These are phyloP conservation scores for Epinephelus awoara DNA, from an alignment of 2,797 vertebrate genomes.

Conservation along the genomic window DNA sequence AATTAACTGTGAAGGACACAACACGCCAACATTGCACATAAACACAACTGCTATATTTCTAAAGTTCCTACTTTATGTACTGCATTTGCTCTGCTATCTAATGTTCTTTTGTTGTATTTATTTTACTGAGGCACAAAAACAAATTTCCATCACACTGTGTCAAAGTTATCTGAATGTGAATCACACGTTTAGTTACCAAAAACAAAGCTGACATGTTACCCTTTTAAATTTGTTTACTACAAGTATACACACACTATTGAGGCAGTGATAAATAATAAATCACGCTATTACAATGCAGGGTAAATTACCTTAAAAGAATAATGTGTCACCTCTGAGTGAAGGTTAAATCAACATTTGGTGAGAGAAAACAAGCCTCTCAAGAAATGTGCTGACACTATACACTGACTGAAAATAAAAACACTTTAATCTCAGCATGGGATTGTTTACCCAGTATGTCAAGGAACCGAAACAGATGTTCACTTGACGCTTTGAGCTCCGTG, in stretches of 20 bases:
- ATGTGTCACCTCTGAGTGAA: slow-evolving; percentile 36
- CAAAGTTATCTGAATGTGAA: slow-evolving; percentile 21
- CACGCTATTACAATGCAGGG: not conserved
- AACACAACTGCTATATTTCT: slow-evolving; percentile 6
- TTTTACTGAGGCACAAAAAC: slow-evolving; percentile 16
- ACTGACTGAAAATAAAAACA: slow-evolving; percentile 24
- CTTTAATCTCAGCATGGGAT: slow-evolving; percentile 17
- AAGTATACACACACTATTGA: not conserved
- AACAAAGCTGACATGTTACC: slow-evolving; percentile 37
- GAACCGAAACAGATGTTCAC: slow-evolving; percentile 39
- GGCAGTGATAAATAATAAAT: slow-evolving; percentile 18
- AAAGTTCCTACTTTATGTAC: not conserved
- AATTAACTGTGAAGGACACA: slow-evolving; percentile 32
- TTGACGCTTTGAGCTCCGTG: slow-evolving; percentile 7
- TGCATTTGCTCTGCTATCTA: not conserved
- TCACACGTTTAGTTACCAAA: not conserved
- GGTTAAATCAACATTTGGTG: slow-evolving; percentile 35
- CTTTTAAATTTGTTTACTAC: slow-evolving; percentile 42
- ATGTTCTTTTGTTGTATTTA: not conserved
- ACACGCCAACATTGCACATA: not conserved
- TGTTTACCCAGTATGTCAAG: slow-evolving; percentile 2
- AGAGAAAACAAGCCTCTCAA: slow-evolving; percentile 15
- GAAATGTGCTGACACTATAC: slow-evolving; percentile 25
- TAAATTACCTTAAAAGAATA: slow-evolving; percentile 32
- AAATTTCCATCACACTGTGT: slow-evolving; percentile 8